A percentile compares a stretch with the other conserved stretches of the same genome.
phyloP scores from a whole-genome alignment of 2,797 vertebrate species.

The Sebastiscus tertius region DNA sequence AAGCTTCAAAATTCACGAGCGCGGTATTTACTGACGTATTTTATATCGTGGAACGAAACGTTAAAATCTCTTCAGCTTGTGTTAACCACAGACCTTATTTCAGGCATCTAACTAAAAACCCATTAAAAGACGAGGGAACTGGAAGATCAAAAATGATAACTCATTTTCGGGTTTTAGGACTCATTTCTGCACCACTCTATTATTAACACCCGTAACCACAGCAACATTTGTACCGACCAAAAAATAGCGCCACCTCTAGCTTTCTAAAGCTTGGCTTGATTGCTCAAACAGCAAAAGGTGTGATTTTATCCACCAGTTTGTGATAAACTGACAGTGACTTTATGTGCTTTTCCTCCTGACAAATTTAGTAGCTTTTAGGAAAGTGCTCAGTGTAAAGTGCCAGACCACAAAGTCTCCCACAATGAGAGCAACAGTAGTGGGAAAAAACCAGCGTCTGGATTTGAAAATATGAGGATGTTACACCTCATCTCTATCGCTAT shows the following conservation, averaged over 20 bases:
- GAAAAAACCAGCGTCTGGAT: conserved; percentile 7
- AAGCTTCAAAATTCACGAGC: background rate
- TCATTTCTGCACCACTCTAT: conserved; percentile 10
- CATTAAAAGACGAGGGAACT: background rate
- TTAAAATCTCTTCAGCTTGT: no score
- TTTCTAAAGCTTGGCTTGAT: background rate
- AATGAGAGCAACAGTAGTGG: background rate
- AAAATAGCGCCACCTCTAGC: background rate
- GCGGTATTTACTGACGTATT: no score
- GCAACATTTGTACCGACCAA: background rate
- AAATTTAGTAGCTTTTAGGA: conserved; percentile 11
- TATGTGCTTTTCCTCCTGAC: conserved; percentile 18
- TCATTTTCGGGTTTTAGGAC: background rate
- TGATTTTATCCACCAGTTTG: conserved; percentile 17
- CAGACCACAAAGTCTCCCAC: conserved; percentile 26
- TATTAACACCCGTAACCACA: conserved; percentile 22
- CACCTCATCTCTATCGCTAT: background rate
- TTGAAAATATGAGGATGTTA: conserved; percentile 11
- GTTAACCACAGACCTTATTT: background rate
- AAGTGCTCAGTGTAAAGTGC: conserved; percentile 8
- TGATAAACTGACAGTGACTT: conserved; percentile 10
- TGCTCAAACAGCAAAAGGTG: conserved; percentile 25
- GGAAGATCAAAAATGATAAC: background rate
- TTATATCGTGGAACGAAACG: no score
- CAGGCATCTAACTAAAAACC: background rate